These are phyloP conservation scores for Fregata magnificens DNA, from an alignment of 2,113 vertebrate species.

Conservation along the genomic window DNA sequence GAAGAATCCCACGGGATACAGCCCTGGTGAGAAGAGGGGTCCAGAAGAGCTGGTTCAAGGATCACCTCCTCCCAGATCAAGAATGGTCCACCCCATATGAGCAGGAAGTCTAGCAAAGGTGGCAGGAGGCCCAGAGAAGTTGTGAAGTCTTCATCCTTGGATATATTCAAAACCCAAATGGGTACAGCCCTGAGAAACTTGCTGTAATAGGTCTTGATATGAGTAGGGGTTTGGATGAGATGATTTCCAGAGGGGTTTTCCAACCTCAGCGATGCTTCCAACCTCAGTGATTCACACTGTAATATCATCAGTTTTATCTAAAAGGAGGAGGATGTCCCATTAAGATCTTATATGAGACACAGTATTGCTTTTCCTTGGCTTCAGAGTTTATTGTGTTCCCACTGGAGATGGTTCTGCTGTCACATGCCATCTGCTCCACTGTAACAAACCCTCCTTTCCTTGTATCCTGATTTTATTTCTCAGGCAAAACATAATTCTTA, in stretches of 20 bases:
- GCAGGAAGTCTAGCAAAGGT: not conserved
- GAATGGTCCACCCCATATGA: not conserved
- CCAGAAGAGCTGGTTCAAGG: not conserved
- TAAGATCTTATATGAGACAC: not conserved
- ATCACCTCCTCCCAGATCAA: not conserved
- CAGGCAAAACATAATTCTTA: not conserved
- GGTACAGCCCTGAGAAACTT: not conserved
- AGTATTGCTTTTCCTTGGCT: not conserved
- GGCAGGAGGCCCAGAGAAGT: not conserved
- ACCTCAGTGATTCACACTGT: not conserved
- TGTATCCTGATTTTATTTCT: not conserved
- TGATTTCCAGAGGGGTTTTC: not conserved
- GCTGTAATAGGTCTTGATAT: not conserved
- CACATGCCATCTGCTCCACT: not conserved
- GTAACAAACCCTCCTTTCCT: not conserved
- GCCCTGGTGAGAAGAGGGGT: not conserved
- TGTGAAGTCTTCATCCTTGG: not conserved
- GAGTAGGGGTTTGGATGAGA: not conserved
- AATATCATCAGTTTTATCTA: not conserved
- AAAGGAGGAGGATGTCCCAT: not conserved
- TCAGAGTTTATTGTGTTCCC: not conserved
- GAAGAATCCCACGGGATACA: not conserved
- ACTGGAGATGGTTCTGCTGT: not conserved
- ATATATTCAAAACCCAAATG: not conserved
- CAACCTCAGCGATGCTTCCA: not conserved